Conservation (phyloP, 2,888 invertebrate genomes). For the Leistus spinibarbis region DNA sequence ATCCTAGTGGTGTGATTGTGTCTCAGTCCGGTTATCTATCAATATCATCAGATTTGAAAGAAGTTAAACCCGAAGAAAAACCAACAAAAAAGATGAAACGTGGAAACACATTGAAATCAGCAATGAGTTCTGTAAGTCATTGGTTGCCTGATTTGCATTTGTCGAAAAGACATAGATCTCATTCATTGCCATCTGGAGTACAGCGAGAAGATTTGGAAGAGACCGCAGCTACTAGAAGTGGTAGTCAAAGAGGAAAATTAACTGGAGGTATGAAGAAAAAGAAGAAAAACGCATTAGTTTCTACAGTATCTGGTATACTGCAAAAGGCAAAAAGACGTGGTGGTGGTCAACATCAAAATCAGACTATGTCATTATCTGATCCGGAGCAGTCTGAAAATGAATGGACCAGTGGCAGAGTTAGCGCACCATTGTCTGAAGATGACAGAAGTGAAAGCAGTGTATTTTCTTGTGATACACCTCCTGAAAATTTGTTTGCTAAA, state of each 20-base stretch:
- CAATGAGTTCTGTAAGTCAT: slow-evolving; percentile 79
- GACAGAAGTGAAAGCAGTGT: slow-evolving; percentile 64
- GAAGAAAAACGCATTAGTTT: slow-evolving; percentile 80
- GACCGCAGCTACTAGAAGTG: slow-evolving; percentile 49
- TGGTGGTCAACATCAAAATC: slow-evolving; percentile 62
- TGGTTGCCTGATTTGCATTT: slow-evolving; percentile 83
- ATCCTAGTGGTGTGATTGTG: slow-evolving; percentile 68
- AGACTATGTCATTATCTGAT: slow-evolving; percentile 71
- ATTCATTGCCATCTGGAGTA: slow-evolving; percentile 78
- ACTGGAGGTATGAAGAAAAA: slow-evolving; percentile 61
- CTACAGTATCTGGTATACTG: slow-evolving; percentile 83
- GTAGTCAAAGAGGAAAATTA: slow-evolving; percentile 43
- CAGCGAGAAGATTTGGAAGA: slow-evolving; percentile 63
- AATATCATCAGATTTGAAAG: slow-evolving; percentile 71
- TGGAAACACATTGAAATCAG: slow-evolving; percentile 74
- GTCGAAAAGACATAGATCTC: slow-evolving; percentile 78
- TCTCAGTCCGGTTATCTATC: slow-evolving; percentile 80
- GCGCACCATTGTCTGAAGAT: slow-evolving; percentile 75
- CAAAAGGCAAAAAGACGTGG: slow-evolving; percentile 80
- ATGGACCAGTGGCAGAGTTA: slow-evolving; percentile 68
- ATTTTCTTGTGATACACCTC: slow-evolving; percentile 67
- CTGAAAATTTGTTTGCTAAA: slow-evolving; percentile 70
- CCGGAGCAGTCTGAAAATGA: slow-evolving; percentile 79
- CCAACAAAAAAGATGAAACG: slow-evolving; percentile 70
- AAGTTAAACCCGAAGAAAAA: slow-evolving; percentile 62